Evolutionary conservation across 2,113 vertebrate species (phyloP), one percentile per base, ranked within the genome.

Genomic region (Trichomycterus rosablanca): DNA sequence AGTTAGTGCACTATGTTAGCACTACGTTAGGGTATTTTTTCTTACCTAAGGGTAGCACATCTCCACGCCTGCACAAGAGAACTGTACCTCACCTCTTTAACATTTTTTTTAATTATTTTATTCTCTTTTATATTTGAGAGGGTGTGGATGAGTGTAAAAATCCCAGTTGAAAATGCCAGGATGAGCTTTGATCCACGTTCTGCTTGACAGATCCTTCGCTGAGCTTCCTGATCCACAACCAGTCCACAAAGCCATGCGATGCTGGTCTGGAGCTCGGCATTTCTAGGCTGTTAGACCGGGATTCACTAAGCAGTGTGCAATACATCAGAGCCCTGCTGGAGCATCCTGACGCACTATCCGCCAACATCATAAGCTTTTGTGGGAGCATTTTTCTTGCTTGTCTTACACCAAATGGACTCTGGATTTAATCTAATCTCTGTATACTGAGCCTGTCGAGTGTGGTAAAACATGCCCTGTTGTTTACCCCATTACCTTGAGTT

Each of bases 121-220:
- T 18, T 10, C 26, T 63, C 37, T 45, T 44, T 32, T 19, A 54
- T 46, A 66, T 40, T 54, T 26, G 43, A 16, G 43, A 40, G 11
- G 19, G 37, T 58, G 30, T 20, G 46, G 40, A 39, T 35, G 51
- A 32, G 40, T 46, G 35, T 43, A 50, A 52, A 67, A 63, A 46
- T 34, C 32, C 48, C 52, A 23, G 58, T 24, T 7, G 45, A 74
- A 76, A 76, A 73, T 44, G 59, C 54, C 28, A 30, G 43, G 46
- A 68, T 49, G 72, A 55, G 52, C 79, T 80, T 87, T 83, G 70
- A 82, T 81, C 74, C 68, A 45, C 40, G 19, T 34, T 43, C 6
- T 57, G 26, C 49, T 76, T 73, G 70, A 55, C 12, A 59, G 26
- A 71, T 40, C 35, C 46, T 35, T 43, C 26, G 52, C 67, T 49